Conservation (phyloP, 1,140 invertebrate species). For the Trachymyrmex septentrionalis region DNA sequence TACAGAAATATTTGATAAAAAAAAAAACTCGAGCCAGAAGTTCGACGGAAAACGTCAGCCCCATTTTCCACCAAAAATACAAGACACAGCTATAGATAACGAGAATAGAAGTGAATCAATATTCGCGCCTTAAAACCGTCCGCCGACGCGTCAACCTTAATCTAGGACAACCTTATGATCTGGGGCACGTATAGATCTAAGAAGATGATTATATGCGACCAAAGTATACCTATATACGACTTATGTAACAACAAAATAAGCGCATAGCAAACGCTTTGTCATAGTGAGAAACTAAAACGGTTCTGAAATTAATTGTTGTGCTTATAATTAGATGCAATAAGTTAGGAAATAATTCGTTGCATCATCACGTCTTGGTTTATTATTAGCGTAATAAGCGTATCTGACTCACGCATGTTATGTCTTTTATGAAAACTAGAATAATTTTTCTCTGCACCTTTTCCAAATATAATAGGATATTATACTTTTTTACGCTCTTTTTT, state of each 20-base stretch:
- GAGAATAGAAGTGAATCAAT: slow-evolving; percentile 67
- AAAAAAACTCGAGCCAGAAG: background rate
- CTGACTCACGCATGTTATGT: background rate
- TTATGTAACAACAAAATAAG: slow-evolving; percentile 39
- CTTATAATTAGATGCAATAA: background rate
- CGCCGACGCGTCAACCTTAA: slow-evolving; percentile 47
- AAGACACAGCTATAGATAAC: background rate
- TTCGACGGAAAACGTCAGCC: background rate
- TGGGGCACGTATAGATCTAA: slow-evolving; percentile 48
- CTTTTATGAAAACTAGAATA: background rate
- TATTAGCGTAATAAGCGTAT: background rate
- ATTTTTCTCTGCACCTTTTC: background rate
- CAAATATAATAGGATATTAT: background rate
- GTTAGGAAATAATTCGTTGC: background rate
- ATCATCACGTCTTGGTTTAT: background rate
- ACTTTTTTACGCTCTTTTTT: background rate
- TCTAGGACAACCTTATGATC: slow-evolving; percentile 64
- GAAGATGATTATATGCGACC: slow-evolving; percentile 24
- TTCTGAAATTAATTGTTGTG: background rate
- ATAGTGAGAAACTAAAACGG: background rate
- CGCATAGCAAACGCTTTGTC: background rate
- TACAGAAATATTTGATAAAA: background rate
- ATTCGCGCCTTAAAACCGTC: slow-evolving; percentile 38
- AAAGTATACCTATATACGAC: slow-evolving; percentile 11
- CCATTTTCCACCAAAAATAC: slow-evolving; percentile 20